These are phyloP conservation scores for Oophaga sylvatica DNA, from an alignment of 2,797 vertebrate species.

Conservation along the genomic window DNA sequence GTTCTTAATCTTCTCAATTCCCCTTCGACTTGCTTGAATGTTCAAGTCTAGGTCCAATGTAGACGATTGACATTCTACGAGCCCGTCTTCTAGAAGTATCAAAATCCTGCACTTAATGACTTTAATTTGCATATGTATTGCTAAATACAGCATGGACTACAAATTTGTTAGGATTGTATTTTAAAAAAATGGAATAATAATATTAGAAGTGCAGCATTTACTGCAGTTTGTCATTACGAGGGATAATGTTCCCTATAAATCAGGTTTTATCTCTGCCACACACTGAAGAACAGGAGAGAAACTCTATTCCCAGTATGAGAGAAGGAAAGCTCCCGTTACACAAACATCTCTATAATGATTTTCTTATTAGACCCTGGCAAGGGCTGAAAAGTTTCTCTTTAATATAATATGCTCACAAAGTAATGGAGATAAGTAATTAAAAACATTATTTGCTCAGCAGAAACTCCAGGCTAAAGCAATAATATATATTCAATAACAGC, in stretches of 20 bases:
- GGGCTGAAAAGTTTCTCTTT: constrained; percentile 20
- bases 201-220: constrained; percentile 50
- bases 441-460: constrained; percentile 32
- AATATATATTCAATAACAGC: constrained; percentile 17
- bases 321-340: constrained; percentile 26
- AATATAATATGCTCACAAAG: constrained; percentile 30
- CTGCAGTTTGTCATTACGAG: constrained; percentile 40
- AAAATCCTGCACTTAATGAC: constrained; percentile 13
- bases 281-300: constrained; percentile 48
- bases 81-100: not conserved
- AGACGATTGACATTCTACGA: constrained; percentile 9
- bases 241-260: constrained; percentile 58
- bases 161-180: constrained; percentile 39
- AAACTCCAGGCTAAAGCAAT: constrained; percentile 10
- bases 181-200: constrained; percentile 43
- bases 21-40: not conserved
- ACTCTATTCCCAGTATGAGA: constrained; percentile 33
- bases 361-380: constrained; percentile 44
- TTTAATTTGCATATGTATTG: constrained; percentile 39
- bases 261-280: constrained; percentile 54
- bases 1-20: not conserved
- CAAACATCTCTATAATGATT: constrained; percentile 29
- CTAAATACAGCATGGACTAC: constrained; percentile 11
- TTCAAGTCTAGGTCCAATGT: not conserved
- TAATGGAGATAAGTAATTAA: constrained; percentile 32